Evolutionary conservation across 2,888 invertebrate genomes (phyloP).

Genomic region (Heliconius erato): DNA sequence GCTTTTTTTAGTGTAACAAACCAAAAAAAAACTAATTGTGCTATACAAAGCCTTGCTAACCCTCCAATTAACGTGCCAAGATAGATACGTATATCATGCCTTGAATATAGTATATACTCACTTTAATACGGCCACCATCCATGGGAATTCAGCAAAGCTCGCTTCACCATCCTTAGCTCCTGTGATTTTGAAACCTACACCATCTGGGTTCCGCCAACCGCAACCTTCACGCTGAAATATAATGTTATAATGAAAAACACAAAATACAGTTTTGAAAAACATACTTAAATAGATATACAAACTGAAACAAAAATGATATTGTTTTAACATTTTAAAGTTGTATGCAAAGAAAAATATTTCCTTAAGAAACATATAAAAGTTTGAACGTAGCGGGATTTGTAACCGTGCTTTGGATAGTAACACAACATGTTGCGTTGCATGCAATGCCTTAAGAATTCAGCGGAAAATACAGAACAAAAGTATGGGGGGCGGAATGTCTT

Average conservation of each 20-base stretch:
- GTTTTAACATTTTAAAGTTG: too few species aligned
- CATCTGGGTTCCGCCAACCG: slow-evolving; percentile 83
- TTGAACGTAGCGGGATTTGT: neutral
- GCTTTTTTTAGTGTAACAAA: neutral
- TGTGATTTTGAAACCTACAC: slow-evolving; percentile 87
- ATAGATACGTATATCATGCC: neutral
- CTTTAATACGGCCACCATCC: slow-evolving; percentile 89
- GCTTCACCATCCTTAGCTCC: slow-evolving; percentile 86
- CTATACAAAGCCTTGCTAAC: neutral
- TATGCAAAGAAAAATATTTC: too few species aligned
- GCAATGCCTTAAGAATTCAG: too few species aligned
- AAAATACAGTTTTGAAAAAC: too few species aligned
- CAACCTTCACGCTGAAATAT: slow-evolving; percentile 75
- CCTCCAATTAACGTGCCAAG: neutral
- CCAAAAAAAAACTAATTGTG: neutral
- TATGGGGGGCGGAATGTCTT: too few species aligned
- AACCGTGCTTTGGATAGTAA: neutral
- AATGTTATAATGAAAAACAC: too few species aligned
- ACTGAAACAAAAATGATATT: too few species aligned
- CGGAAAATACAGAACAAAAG: too few species aligned
- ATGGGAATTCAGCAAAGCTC: slow-evolving; percentile 91
- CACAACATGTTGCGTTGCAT: too few species aligned
- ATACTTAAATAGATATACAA: too few species aligned
- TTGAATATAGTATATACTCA: slow-evolving; percentile 46
- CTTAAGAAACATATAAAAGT: too few species aligned